phyloP scores from a whole-genome alignment of 2,888 invertebrate species.

The Dryobota labecula region DNA sequence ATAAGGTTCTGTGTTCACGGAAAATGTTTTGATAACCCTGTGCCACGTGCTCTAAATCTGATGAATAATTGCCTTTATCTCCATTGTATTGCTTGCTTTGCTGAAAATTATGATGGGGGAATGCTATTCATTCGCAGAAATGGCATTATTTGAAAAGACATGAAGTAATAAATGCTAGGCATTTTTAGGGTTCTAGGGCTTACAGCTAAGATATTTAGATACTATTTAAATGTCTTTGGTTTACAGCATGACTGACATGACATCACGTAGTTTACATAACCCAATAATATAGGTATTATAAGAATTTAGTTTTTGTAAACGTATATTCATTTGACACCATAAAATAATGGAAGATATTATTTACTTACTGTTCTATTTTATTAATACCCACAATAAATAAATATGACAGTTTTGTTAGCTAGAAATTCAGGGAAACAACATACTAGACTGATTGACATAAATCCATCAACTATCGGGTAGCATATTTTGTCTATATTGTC shows the following conservation, averaged over 20 bases:
- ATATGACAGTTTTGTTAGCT: slow-evolving; percentile 4
- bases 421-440: not conserved
- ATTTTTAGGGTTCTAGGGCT: no score
- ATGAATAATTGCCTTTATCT: slow-evolving; percentile 41
- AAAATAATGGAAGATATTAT: not conserved
- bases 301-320: not conserved
- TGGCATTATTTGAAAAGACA: slow-evolving; percentile 2
- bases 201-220: not conserved
- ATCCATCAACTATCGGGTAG: not conserved
- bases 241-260: slow-evolving; percentile 2
- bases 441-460: not conserved
- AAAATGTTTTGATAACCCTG: slow-evolving; percentile 22
- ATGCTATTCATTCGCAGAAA: slow-evolving; percentile 10
- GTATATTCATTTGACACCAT: not conserved
- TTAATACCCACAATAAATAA: not conserved
- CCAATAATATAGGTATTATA: not conserved
- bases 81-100: slow-evolving; percentile 30
- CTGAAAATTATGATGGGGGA: slow-evolving; percentile 18
- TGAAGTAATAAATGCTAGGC: slow-evolving; percentile 1
- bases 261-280: not conserved
- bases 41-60: slow-evolving; percentile 33
- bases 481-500: slow-evolving; percentile 2
- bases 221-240: not conserved
- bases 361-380: not conserved
- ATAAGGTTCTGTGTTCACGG: not conserved